Base-by-base conservation (phyloP, 1,140 invertebrate species). In the Archivesica marissinica region DNA sequence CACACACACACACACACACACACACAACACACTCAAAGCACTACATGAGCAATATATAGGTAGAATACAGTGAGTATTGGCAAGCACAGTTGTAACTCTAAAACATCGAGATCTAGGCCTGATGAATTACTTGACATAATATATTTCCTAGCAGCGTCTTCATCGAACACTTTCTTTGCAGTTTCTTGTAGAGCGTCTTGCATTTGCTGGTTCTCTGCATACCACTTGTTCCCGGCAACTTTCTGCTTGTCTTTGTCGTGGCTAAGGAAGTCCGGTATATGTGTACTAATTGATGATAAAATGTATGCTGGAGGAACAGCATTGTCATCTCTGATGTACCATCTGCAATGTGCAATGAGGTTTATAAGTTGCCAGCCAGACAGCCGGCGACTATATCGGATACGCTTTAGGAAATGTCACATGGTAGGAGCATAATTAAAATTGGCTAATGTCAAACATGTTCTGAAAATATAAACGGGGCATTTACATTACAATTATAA, bases 151-250 rank as follows among this genome's bases (percentile, higher is more conserved):
- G 89, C 86, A n/a, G 77, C 68, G 28, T 88, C 84, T 30, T 52
- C 25, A 3, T 83, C 86, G 17, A 90, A 88, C 4, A 76, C 72
- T 28, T 81, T 54, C 72, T 90, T 66, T 74, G 76, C 90, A 85
- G 30, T 98, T 98, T 94, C 98, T 98, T 2, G 98, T 97, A 92
- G 97, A 98, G 68, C 98, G 97, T 89, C 97, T 97, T 95, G 97
- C 97, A 28, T 98, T 97, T 92, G 97, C 97, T 85, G 98, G 72
- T 64, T 84, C 30, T 89, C 86, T 23, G 81, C 52, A 52, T 52
- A 86, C 87, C 89, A 91, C 20, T 85, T 30, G 7, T 80, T 25
- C 64, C 84, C 87, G 2, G 87, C 90, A 28, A 75, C 80, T 44
- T 86, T 81, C 44, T 77, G 78, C 38, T 75, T 82, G 2, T 88